These are phyloP conservation scores for Rhinopithecus roxellana DNA, from an alignment of 2,113 vertebrate genomes.

Conservation along the genomic window DNA sequence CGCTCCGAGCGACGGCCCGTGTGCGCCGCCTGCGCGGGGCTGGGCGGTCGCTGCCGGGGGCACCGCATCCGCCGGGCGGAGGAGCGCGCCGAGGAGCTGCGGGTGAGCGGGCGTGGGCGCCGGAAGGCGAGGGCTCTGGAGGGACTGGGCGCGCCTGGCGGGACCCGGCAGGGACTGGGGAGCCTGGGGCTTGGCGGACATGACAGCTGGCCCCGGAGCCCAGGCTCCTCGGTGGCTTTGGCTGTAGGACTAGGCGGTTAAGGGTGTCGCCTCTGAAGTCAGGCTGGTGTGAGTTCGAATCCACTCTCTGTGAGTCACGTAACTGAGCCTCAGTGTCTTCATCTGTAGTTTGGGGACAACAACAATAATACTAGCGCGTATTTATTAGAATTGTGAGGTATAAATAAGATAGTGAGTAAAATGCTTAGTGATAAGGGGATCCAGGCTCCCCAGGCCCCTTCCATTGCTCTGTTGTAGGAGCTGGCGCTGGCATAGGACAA, in stretches of 20 bases:
- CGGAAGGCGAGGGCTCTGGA: neutral
- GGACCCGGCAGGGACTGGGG: neutral
- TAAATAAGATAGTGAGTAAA: neutral
- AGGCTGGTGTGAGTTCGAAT: neutral
- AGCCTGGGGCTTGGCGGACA: neutral
- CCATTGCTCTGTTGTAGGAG: neutral
- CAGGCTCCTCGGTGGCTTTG: neutral
- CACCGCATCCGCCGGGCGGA: conserved; percentile 85
- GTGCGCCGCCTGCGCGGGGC: conserved; percentile 84
- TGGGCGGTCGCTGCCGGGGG: conserved; percentile 83
- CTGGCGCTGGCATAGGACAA: neutral
- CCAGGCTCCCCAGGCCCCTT: neutral
- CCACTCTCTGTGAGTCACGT: neutral
- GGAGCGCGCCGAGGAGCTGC: conserved; percentile 84
- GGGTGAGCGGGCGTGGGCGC: conserved; percentile 83
- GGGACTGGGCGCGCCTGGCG: neutral
- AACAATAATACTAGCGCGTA: neutral
- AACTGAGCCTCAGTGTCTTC: neutral
- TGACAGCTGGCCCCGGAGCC: accelerated
- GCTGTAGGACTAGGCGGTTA: neutral
- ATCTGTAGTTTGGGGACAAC: neutral
- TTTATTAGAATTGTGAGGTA: neutral
- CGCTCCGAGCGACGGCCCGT: conserved; percentile 84
- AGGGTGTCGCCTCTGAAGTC: conserved; percentile 4
- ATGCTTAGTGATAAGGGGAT: neutral